Evolutionary conservation across 2,888 invertebrate species (phyloP), one percentile per base, ranked within the genome.

Genomic region (Calameuta pallipes): DNA sequence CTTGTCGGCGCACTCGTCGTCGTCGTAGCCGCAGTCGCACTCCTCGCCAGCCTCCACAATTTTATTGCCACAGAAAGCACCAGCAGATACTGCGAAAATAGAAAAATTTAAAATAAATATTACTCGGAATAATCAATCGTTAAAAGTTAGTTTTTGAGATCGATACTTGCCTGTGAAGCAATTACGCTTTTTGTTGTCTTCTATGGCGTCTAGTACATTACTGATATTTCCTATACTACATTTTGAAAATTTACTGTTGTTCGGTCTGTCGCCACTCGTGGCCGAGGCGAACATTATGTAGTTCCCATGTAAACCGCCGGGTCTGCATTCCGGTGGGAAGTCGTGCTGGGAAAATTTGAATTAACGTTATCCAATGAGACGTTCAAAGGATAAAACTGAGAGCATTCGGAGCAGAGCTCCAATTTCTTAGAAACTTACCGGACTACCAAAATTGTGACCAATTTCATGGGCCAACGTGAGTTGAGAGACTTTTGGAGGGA

Each of bases 241-340:
- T 33, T 95, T 94, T 0, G 98, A 98, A 93, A 99, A 99, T 90
- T 97, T 96, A 88, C 98, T 98, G 93, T 99, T 99, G 93, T 99
- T 99, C 13, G 97, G 97, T 77, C 98, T 95, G 93, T 99, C 99
- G 76, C 99, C 99, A 82, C 98, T 98, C 0, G 99, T 99, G 12
- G 99, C 99, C 75, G 98, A 98, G 30, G 99, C 98, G 92, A 99
- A 99, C 99, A 99, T 99, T 88, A 99, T 99, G 92, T 95, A 99
- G 94, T 99, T 99, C 78, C 99, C 99, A 83, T 95, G 95, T 68
- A 96, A 94, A 12, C 98, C 97, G 79, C 98, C 98, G 1, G 98
- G 97, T 81, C 98, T 94, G 91, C 97, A 97, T 87, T 97, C 96
- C 33, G 95, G 95, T 0, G 98, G 98, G 92, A 96, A 98, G 92